These are phyloP conservation scores for Agrypnia vestita DNA, from an alignment of 1,140 invertebrate genomes.

Conservation along the genomic window DNA sequence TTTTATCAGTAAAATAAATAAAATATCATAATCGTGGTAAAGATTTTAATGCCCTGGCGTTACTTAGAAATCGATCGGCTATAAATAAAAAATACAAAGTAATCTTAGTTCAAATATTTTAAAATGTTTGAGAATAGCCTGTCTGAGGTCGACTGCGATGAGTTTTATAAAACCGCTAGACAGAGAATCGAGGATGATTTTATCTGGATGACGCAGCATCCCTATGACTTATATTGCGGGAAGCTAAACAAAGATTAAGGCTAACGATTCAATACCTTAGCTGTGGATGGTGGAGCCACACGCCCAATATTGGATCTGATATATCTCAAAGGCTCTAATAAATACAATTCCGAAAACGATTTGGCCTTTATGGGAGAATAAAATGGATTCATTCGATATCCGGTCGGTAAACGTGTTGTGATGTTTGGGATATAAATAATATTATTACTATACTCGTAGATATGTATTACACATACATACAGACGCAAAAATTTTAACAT, in stretches of 20 bases:
- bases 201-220: conserved; percentile 36
- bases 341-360: conserved; percentile 39
- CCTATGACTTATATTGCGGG: conserved; percentile 29
- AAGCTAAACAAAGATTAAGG: conserved; percentile 39
- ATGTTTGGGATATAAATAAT: neutral
- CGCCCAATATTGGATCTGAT: conserved; percentile 22
- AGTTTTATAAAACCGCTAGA: conserved; percentile 12
- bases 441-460: too few relatives aligned
- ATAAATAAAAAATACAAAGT: too few relatives aligned
- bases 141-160: neutral
- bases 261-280: conserved; percentile 36
- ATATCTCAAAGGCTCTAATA: conserved; percentile 31
- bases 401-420: conserved; percentile 25
- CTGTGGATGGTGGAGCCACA: neutral
- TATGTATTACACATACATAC: too few relatives aligned
- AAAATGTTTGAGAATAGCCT: conserved; percentile 6
- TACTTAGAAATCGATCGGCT: too few relatives aligned
- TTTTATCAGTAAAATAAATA: too few relatives aligned
- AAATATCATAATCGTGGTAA: too few relatives aligned
- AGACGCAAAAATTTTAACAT: too few relatives aligned
- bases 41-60: too few relatives aligned
- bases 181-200: conserved; percentile 29
- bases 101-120: neutral
- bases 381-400: conserved; percentile 35
- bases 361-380: conserved; percentile 39